Conservation (phyloP, 2,888 invertebrate species). For the Drosophila robusta region DNA sequence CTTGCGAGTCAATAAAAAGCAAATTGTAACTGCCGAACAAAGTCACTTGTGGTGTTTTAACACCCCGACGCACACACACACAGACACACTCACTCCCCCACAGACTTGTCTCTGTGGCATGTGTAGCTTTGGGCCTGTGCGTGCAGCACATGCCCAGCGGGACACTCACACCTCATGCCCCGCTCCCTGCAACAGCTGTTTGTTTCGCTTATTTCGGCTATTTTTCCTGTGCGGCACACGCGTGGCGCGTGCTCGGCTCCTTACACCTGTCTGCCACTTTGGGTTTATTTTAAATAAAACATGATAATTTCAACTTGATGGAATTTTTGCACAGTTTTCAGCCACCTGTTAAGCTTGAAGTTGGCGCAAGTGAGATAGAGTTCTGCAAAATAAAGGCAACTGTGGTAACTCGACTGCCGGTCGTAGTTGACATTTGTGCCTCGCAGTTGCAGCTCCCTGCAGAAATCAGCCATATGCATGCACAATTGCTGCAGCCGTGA, state of each 20-base stretch:
- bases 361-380: constrained; percentile 25
- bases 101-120: constrained; percentile 22
- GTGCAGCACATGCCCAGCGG: constrained; percentile 24
- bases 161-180: not conserved
- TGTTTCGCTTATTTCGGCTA: constrained; percentile 63
- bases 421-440: constrained; percentile 48
- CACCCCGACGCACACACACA: constrained; percentile 51
- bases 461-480: constrained; percentile 65
- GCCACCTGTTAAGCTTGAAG: constrained; percentile 33
- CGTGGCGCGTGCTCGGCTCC: constrained; percentile 36
- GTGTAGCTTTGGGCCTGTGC: constrained; percentile 36
- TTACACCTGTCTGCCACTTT: constrained; percentile 34
- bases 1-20: constrained; percentile 75
- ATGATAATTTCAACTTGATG: constrained; percentile 59
- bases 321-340: constrained; percentile 44
- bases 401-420: no score
- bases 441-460: constrained; percentile 30
- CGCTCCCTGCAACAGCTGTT: constrained; percentile 19
- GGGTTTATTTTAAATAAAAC: constrained; percentile 61
- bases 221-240: constrained; percentile 54
- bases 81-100: constrained; percentile 4
- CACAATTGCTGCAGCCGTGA: constrained; percentile 37
- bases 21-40: constrained; percentile 76
- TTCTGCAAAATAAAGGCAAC: constrained; percentile 17
- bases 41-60: constrained; percentile 77